Conservation (phyloP, 2,113 vertebrate species). For the Spheniscus mendiculus region DNA sequence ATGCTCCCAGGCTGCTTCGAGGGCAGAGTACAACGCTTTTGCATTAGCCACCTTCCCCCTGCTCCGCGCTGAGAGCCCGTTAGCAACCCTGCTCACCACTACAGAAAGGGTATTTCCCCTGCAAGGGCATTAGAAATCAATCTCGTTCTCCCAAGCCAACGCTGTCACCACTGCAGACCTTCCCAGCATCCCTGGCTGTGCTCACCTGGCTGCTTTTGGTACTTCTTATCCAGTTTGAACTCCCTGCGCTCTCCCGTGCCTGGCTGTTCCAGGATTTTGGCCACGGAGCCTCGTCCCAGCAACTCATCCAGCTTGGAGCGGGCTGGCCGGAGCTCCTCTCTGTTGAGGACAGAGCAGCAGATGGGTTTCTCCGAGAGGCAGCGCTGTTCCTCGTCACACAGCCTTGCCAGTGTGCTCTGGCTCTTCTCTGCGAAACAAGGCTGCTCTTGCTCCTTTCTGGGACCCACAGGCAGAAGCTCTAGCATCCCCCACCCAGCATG, state of each 20-base stretch:
- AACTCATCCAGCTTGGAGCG: slow-evolving; percentile 85
- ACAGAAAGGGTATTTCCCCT: neutral
- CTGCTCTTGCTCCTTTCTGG: neutral
- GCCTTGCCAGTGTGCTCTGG: neutral
- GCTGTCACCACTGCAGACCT: neutral
- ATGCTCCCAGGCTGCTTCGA: neutral
- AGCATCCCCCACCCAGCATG: neutral
- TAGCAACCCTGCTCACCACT: neutral
- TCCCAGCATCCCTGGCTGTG: neutral
- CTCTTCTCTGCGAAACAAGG: neutral
- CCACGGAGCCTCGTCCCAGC: slow-evolving; percentile 74
- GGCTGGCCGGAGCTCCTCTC: slow-evolving; percentile 74
- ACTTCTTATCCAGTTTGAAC: slow-evolving; percentile 59
- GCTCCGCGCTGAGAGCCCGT: fast-evolving
- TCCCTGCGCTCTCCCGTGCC: slow-evolving; percentile 71
- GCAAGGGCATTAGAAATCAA: neutral
- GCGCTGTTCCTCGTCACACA: neutral
- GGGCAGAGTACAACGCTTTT: neutral
- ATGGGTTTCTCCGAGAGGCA: neutral
- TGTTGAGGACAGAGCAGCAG: neutral
- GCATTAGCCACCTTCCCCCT: neutral
- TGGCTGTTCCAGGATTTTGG: slow-evolving; percentile 72
- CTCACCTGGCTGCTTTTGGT: slow-evolving; percentile 63
- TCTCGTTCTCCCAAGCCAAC: fast-evolving
- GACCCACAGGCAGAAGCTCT: neutral